These are phyloP conservation scores for Thereva nobilitata DNA, from an alignment of 2,888 invertebrate genomes.

Conservation along the genomic window DNA sequence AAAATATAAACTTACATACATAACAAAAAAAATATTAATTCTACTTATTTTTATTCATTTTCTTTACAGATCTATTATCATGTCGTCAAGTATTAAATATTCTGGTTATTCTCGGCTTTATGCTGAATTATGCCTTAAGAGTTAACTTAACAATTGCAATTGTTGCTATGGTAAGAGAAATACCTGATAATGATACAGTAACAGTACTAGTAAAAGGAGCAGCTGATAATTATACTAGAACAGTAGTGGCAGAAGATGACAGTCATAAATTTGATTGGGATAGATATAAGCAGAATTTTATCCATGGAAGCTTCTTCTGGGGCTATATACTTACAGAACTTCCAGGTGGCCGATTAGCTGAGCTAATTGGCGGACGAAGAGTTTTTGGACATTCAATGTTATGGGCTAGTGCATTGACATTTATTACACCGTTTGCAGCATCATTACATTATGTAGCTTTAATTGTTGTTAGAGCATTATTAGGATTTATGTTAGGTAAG, in stretches of 20 bases:
- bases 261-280: slow-evolving; percentile 74
- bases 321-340: slow-evolving; percentile 88
- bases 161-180: slow-evolving; percentile 72
- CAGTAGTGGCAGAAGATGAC: slow-evolving; percentile 38
- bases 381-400: slow-evolving; percentile 88
- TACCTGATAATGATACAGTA: slow-evolving; percentile 46
- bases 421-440: slow-evolving; percentile 79
- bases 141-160: slow-evolving; percentile 87
- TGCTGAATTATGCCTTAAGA: slow-evolving; percentile 86
- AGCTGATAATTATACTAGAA: not conserved
- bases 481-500: slow-evolving; percentile 71
- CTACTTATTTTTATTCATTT: not conserved
- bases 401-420: slow-evolving; percentile 76
- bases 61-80: slow-evolving; percentile 68
- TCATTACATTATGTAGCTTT: slow-evolving; percentile 70
- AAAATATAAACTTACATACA: too few species aligned
- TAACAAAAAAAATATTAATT: too few species aligned
- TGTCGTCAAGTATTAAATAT: slow-evolving; percentile 81
- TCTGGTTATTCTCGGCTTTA: slow-evolving; percentile 85
- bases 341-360: slow-evolving; percentile 85
- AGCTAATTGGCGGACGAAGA: slow-evolving; percentile 77
- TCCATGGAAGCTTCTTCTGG: slow-evolving; percentile 89
- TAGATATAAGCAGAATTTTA: slow-evolving; percentile 75
- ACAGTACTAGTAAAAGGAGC: slow-evolving; percentile 28
- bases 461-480: slow-evolving; percentile 71